Percentiles rank a stretch among this genome's conserved stretches.
phyloP scores from a whole-genome alignment of 2,797 vertebrate genomes.

The Coilia nasus region DNA sequence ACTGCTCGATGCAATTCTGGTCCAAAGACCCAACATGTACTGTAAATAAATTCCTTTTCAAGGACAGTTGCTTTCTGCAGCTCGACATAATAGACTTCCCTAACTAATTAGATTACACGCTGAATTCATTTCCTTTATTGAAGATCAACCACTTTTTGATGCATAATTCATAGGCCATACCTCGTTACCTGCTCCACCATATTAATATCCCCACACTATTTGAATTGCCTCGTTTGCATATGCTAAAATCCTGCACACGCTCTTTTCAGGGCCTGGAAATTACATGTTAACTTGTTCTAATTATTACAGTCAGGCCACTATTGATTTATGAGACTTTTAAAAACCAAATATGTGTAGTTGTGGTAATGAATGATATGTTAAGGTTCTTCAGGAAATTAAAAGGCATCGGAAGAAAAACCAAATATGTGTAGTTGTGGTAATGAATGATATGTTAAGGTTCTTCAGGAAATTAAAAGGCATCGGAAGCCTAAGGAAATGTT shows the following conservation, averaged over 20 bases:
- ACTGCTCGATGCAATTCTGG: conserved; percentile 91
- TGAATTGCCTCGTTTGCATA: conserved; percentile 99
- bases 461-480: conserved; percentile 99
- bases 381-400: conserved; percentile 99
- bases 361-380: conserved; percentile 99
- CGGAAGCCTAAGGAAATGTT: conserved; percentile 99
- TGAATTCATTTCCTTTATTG: conserved; percentile 99
- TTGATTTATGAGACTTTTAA: conserved; percentile 99
- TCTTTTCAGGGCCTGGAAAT: conserved; percentile 97
- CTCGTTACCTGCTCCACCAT: conserved; percentile 99
- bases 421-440: conserved; percentile 99
- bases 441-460: conserved; percentile 99
- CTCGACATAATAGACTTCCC: conserved; percentile 99
- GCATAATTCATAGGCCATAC: conserved; percentile 99
- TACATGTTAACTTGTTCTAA: conserved; percentile 99
- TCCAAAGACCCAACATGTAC: conserved; percentile 96
- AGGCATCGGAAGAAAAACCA: conserved; percentile 99
- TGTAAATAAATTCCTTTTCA: conserved; percentile 99
- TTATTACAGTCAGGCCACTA: conserved; percentile 99
- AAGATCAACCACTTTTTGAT: conserved; percentile 99
- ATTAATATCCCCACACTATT: conserved; percentile 99
- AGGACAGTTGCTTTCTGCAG: conserved; percentile 99
- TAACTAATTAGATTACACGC: conserved; percentile 99
- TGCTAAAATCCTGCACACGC: conserved; percentile 95
- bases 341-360: conserved; percentile 99